Conservation (phyloP, 1,140 invertebrate species). For the Hestina assimilis region DNA sequence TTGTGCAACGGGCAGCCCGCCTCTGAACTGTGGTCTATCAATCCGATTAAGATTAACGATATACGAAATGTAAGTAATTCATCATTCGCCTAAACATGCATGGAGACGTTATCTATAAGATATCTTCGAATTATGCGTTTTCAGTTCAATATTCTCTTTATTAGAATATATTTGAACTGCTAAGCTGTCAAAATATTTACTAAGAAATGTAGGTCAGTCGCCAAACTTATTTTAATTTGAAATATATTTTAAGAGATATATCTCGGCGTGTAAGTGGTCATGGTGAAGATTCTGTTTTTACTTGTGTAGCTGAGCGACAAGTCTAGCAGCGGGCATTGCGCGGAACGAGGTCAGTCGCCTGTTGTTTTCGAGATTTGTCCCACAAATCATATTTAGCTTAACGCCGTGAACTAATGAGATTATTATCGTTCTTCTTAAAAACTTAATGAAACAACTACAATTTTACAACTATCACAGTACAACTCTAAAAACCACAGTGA, state of each 20-base stretch:
- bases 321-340: slow-evolving; percentile 25
- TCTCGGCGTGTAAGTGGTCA: slow-evolving; percentile 5
- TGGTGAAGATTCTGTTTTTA: slow-evolving; percentile 22
- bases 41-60: slow-evolving; percentile 30
- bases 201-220: neutral
- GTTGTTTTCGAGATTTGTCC: slow-evolving; percentile 39
- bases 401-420: slow-evolving; percentile 29
- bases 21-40: slow-evolving; percentile 31
- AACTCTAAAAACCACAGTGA: no score
- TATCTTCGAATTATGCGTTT: slow-evolving; percentile 20
- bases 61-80: slow-evolving; percentile 37
- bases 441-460: slow-evolving; percentile 5
- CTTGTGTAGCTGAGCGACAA: slow-evolving; percentile 26
- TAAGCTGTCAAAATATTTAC: neutral
- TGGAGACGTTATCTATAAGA: slow-evolving; percentile 5
- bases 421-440: slow-evolving; percentile 39
- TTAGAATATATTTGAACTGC: neutral
- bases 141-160: slow-evolving; percentile 7
- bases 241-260: slow-evolving; percentile 7
- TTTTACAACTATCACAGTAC: no score
- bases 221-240: slow-evolving; percentile 1
- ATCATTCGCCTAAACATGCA: slow-evolving; percentile 26
- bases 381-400: slow-evolving; percentile 58
- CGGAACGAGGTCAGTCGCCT: slow-evolving; percentile 42
- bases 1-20: slow-evolving; percentile 45